These are phyloP conservation scores for Alosa sapidissima DNA, from an alignment of 2,797 vertebrate genomes.

Conservation along the genomic window DNA sequence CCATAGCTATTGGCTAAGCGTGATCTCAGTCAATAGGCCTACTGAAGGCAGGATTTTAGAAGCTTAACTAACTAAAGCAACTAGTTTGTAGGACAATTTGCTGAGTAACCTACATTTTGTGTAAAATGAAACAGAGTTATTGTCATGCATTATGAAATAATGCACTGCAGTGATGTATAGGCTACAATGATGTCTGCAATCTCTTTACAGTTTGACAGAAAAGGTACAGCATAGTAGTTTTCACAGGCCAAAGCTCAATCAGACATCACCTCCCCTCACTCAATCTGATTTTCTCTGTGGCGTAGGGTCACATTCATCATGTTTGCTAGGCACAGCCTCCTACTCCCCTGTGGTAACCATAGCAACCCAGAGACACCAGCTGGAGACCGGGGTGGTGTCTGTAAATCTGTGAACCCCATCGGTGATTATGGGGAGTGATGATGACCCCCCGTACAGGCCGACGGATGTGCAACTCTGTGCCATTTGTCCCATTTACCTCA, in stretches of 20 bases:
- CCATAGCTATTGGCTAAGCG: too few relatives aligned
- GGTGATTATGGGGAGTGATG: not conserved
- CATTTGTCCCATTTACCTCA: not conserved
- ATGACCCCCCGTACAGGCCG: not conserved
- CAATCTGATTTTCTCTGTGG: constrained; percentile 15
- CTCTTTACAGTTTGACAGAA: not conserved
- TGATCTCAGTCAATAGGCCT: too few relatives aligned
- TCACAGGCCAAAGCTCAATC: not conserved
- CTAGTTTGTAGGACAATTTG: too few relatives aligned
- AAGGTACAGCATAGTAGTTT: not conserved
- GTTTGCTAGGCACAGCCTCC: not conserved
- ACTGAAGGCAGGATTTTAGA: not conserved
- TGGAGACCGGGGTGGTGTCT: not conserved
- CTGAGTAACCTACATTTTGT: not conserved
- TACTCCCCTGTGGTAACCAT: constrained; percentile 11
- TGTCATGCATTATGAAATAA: not conserved
- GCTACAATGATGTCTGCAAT: not conserved
- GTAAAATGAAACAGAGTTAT: not conserved
- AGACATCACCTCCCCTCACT: not conserved
- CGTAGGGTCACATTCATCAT: not conserved
- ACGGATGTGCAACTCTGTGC: not conserved
- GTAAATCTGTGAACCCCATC: not conserved
- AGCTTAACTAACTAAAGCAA: not conserved
- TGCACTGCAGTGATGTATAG: not conserved
- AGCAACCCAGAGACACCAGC: constrained; percentile 7